Evolutionary conservation across 2,888 invertebrate species (phyloP).

Genomic region (Meteorus colon): DNA sequence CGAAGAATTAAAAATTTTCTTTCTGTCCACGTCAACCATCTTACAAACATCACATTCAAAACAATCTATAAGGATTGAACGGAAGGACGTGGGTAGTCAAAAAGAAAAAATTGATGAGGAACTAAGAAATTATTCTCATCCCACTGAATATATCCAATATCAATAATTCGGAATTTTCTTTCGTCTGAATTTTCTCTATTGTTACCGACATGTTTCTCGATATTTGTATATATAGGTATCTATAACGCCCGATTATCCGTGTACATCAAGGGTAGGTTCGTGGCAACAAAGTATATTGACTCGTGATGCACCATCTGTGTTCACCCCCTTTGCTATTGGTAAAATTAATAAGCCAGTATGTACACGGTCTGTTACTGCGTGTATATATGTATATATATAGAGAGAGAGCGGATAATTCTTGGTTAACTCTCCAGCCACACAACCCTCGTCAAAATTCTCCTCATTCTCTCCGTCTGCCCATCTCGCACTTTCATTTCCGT

Average conservation of each 20-base stretch:
- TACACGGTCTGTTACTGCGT: slow-evolving; percentile 58
- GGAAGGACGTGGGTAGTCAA: too few species aligned
- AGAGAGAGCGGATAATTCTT: slow-evolving; percentile 67
- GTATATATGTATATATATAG: slow-evolving; percentile 39
- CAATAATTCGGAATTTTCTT: background rate
- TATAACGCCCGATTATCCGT: slow-evolving; percentile 40
- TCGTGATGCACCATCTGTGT: slow-evolving; percentile 69
- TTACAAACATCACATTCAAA: background rate
- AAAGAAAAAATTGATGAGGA: background rate
- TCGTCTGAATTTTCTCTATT: background rate
- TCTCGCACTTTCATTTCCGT: slow-evolving; percentile 2
- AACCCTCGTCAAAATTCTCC: slow-evolving; percentile 32
- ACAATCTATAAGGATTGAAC: too few species aligned
- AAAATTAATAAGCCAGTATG: slow-evolving; percentile 69
- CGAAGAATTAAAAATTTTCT: background rate
- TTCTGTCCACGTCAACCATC: background rate
- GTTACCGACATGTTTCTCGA: background rate
- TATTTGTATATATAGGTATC: slow-evolving; percentile 21
- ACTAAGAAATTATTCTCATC: background rate
- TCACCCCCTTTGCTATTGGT: slow-evolving; percentile 59
- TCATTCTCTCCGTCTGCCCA: background rate
- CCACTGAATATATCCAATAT: background rate
- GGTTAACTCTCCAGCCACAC: slow-evolving; percentile 48
- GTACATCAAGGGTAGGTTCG: slow-evolving; percentile 51
- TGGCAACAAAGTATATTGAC: slow-evolving; percentile 67